A percentile compares a stretch with the other conserved stretches of the same genome.
These are phyloP conservation scores for Oncorhynchus nerka DNA, from an alignment of 2,113 vertebrate genomes.

Conservation along the genomic window DNA sequence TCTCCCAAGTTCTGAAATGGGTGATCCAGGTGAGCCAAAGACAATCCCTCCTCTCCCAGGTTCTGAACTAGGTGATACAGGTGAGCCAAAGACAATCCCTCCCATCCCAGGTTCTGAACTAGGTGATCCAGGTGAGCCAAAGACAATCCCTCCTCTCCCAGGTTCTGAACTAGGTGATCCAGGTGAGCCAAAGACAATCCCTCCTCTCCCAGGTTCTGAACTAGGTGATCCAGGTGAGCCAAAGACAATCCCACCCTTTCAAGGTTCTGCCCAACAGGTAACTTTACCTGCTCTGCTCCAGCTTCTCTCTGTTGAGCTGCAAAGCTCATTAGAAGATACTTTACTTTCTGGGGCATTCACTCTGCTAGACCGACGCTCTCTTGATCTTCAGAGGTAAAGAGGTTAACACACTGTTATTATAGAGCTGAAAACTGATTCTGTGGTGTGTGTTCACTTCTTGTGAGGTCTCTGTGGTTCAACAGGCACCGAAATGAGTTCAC, in stretches of 20 bases:
- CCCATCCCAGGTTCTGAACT: no score
- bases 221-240: no score
- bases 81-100: no score
- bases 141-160: no score
- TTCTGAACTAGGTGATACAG: no score
- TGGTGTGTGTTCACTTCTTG: background rate
- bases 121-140: background rate
- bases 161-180: accelerated
- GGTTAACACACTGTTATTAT: background rate
- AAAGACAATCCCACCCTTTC: background rate
- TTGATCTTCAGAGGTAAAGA: constrained; percentile 4
- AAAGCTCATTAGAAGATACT: background rate
- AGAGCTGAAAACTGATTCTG: background rate
- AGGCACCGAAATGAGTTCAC: background rate
- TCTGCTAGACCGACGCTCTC: background rate
- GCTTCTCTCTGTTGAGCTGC: background rate
- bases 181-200: no score
- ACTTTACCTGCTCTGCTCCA: background rate
- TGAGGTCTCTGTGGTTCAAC: background rate
- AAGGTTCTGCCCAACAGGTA: background rate
- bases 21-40: no score
- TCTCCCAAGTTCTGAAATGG: no score
- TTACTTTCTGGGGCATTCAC: background rate
- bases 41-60: no score
- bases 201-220: no score